Base-by-base conservation (phyloP, 2,888 invertebrate genomes). In the Amblyjoppa proteus region DNA sequence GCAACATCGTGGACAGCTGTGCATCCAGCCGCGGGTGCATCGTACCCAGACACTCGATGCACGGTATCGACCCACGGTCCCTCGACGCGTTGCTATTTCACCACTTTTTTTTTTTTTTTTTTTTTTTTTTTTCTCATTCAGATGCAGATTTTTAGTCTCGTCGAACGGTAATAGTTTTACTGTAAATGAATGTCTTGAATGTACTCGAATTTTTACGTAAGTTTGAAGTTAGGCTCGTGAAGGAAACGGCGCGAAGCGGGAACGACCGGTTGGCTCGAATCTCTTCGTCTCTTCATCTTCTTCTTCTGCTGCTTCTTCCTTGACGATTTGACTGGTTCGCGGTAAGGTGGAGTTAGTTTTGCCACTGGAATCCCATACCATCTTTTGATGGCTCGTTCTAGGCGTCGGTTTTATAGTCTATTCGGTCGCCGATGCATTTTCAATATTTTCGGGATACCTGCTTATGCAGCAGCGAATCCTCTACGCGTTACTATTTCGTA, bases 391-490 rank as follows among this genome's bases (percentile, higher is more conserved):
- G 0, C 34, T 5, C 34, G 34, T 34, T 34, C 34, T 34, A 34
- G 34, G 4, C 34, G 34, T 34, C 34, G 68, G n/a, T 3, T 20
- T 51, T 7, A 61, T 58, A 74, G 5, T 34, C 34, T 5, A 34
- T 34, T 34, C 34, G 4, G 34, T 34, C 4, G 34, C 0, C 34
- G 34, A 34, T 34, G 34, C 34, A 31, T 31, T 31, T 31, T 31
- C 81, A 83, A 87, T 87, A 88, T 85, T 87, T 88, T 68, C 82
- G 88, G 89, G 89, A 89, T 49, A 49, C 88, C 89, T 88, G 90
- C 90, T 91, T 90, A 89, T 80, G 85, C 87, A 84, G 87, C 78
- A 49, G 11, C 77, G 38, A 68, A 68, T 69, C 51, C 45, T 20
- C 1, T 58, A 16, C 13, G 38, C 31, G 31, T 3, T 31, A 4